Conservation (phyloP, 2,888 invertebrate genomes). For the Drosophila formosana region DNA sequence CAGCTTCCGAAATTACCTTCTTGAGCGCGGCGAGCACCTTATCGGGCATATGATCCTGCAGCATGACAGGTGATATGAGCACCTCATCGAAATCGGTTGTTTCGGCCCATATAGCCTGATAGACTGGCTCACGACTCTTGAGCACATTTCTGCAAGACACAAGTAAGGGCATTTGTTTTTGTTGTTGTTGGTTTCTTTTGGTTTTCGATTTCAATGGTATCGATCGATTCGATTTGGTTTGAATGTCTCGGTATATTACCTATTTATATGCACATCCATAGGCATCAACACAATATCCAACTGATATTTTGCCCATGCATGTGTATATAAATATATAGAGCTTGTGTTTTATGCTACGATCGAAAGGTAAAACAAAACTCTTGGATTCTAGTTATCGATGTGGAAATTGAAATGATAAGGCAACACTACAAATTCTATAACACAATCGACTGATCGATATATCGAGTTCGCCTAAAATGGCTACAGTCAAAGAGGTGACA, state of each 20-base stretch:
- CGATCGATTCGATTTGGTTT: neutral
- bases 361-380: conserved; percentile 7
- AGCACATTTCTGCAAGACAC: conserved; percentile 87
- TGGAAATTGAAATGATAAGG: conserved; percentile 16
- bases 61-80: conserved; percentile 94
- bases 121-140: conserved; percentile 91
- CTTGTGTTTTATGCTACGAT: conserved; percentile 8
- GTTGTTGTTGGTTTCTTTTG: conserved; percentile 6
- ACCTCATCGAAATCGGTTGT: conserved; percentile 94
- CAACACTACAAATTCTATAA: conserved; percentile 8
- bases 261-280: neutral
- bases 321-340: neutral
- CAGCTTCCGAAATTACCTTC: conserved; percentile 88
- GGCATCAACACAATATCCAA: neutral
- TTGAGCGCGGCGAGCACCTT: conserved; percentile 92
- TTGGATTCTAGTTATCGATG: conserved; percentile 5
- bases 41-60: conserved; percentile 96
- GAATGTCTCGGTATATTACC: conserved; percentile 2
- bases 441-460: conserved; percentile 6
- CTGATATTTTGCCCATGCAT: neutral
- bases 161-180: conserved; percentile 43
- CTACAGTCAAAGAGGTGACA: neutral
- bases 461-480: conserved; percentile 5
- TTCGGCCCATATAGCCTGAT: conserved; percentile 94
- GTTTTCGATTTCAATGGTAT: conserved; percentile 16